A percentile compares a stretch with the other conserved stretches of the same genome.
phyloP scores from a whole-genome alignment of 1,140 invertebrate species.

The Lordiphosa clarofinis region DNA sequence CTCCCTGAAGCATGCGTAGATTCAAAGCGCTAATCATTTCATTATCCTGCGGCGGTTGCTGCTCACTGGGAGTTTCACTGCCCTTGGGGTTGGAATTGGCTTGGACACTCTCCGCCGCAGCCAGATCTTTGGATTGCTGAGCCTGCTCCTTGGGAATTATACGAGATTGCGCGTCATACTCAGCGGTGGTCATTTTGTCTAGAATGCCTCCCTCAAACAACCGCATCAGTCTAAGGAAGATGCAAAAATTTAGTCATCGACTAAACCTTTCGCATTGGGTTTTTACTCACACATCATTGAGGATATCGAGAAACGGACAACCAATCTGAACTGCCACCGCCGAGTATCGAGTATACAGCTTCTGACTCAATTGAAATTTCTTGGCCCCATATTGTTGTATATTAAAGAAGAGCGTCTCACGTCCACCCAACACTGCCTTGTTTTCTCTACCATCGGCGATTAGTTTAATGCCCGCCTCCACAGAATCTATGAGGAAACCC shows the following conservation, averaged over 20 bases:
- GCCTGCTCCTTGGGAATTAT: conserved; percentile 52
- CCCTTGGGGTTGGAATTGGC: conserved; percentile 41
- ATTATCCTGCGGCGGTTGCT: conserved; percentile 26
- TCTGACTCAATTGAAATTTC: conserved; percentile 87
- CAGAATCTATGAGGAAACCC: conserved; percentile 82
- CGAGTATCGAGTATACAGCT: conserved; percentile 86
- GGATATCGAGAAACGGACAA: conserved; percentile 85
- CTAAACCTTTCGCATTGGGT: not conserved
- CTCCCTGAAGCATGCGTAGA: conserved; percentile 84
- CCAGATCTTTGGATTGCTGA: conserved; percentile 55
- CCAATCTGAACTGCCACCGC: conserved; percentile 87
- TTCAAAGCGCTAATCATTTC: conserved; percentile 82
- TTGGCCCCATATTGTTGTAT: conserved; percentile 84
- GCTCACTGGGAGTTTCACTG: conserved; percentile 12
- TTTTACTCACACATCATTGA: conserved; percentile 84
- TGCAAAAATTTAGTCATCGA: not conserved
- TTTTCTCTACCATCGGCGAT: conserved; percentile 81
- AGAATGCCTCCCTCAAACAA: conserved; percentile 86
- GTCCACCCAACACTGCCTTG: conserved; percentile 84
- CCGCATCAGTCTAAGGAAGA: conserved; percentile 82
- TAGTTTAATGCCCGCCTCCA: conserved; percentile 84
- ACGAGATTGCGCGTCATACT: conserved; percentile 84
- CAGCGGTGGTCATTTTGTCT: conserved; percentile 85
- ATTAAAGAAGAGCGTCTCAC: conserved; percentile 86
- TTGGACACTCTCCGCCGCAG: conserved; percentile 34